Evolutionary conservation across 2,113 vertebrate genomes (phyloP).

Genomic region (Gobio gobio): DNA sequence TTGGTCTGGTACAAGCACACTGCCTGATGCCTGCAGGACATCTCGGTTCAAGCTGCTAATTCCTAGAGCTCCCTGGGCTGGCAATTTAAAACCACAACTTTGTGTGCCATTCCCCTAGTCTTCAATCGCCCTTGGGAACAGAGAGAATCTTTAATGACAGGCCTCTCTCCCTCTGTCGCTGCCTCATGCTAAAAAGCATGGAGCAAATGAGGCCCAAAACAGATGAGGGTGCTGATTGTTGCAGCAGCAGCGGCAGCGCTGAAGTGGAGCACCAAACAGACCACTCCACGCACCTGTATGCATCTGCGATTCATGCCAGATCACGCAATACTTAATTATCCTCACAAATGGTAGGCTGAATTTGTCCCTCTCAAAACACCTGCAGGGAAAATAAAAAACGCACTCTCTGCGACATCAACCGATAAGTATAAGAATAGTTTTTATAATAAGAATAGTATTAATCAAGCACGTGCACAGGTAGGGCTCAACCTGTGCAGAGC

Average conservation of each 20-base stretch:
- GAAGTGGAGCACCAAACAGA: slow-evolving; percentile 56
- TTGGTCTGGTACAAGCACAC: slow-evolving; percentile 37
- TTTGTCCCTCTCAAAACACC: slow-evolving; percentile 27
- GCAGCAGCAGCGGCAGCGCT: slow-evolving; percentile 39
- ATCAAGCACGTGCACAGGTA: no score
- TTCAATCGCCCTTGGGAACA: slow-evolving; percentile 58
- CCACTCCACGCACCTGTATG: slow-evolving; percentile 55
- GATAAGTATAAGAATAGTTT: slow-evolving; percentile 20
- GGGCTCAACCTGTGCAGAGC: no score
- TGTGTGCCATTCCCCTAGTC: slow-evolving; percentile 51
- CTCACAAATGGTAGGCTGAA: slow-evolving; percentile 6
- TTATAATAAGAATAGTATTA: no score
- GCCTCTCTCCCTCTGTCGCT: slow-evolving; percentile 31
- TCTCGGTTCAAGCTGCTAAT: slow-evolving; percentile 45
- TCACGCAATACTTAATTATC: slow-evolving; percentile 36
- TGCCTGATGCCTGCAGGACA: slow-evolving; percentile 39
- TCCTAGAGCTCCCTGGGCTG: slow-evolving; percentile 53
- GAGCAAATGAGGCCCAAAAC: slow-evolving; percentile 50
- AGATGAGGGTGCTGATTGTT: slow-evolving; percentile 37
- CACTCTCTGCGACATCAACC: slow-evolving; percentile 10
- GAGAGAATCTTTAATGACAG: slow-evolving; percentile 61
- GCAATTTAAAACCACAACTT: slow-evolving; percentile 58
- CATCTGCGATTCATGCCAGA: slow-evolving; percentile 50
- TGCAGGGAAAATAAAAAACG: slow-evolving; percentile 40
- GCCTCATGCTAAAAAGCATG: slow-evolving; percentile 33